Evolutionary conservation across 2,113 vertebrate species (phyloP).

Genomic region (Eonycteris spelaea): DNA sequence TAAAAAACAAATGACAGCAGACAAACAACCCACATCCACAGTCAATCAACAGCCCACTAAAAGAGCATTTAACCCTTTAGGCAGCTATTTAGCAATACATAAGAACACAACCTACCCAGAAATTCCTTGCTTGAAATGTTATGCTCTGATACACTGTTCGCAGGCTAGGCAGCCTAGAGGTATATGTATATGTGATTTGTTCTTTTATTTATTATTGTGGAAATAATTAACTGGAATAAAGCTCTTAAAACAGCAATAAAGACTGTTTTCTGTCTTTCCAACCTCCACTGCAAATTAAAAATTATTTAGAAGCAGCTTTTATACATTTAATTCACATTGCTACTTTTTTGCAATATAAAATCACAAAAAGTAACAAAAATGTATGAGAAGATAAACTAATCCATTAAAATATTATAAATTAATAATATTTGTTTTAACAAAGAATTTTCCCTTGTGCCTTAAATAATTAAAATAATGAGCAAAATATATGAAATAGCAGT

Average conservation of each 20-base stretch:
- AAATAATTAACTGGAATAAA: slow-evolving; percentile 39
- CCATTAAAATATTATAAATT: neutral
- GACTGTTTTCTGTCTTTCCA: neutral
- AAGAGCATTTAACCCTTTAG: slow-evolving; percentile 23
- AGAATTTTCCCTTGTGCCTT: neutral
- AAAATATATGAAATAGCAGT: neutral
- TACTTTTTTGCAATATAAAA: neutral
- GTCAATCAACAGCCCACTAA: neutral
- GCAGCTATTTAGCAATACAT: neutral
- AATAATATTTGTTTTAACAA: neutral
- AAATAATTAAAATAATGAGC: neutral
- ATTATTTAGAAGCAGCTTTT: neutral
- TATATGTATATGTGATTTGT: neutral
- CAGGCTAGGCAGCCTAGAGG: neutral
- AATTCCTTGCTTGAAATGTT: neutral
- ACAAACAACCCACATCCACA: neutral
- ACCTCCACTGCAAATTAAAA: neutral
- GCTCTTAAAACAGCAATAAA: neutral
- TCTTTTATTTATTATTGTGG: neutral
- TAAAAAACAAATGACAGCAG: neutral
- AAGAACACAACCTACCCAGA: neutral
- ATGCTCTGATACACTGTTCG: neutral
- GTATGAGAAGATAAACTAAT: neutral
- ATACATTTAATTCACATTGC: neutral
- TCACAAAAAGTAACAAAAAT: neutral